Conservation (phyloP, 2,888 invertebrate genomes). For the Falcaria lacertinaria region DNA sequence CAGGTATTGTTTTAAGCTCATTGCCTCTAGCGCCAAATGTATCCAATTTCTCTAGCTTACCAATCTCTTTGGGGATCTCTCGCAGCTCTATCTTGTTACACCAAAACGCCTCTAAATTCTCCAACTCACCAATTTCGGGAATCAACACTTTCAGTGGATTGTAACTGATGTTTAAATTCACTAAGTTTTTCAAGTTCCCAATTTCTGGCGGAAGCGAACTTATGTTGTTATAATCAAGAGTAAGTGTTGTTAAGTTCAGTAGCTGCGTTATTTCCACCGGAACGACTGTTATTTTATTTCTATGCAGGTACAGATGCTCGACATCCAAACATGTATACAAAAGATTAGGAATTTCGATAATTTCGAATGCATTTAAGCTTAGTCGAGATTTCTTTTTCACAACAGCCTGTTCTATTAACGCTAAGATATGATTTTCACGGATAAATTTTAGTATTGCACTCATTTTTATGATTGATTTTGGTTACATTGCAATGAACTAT, state of each 20-base stretch:
- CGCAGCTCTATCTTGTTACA: slow-evolving; percentile 80
- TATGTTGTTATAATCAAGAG: slow-evolving; percentile 83
- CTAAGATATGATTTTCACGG: slow-evolving; percentile 83
- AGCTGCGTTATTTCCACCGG: slow-evolving; percentile 72
- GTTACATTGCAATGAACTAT: slow-evolving; percentile 54
- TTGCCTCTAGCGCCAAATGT: slow-evolving; percentile 85
- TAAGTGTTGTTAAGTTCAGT: slow-evolving; percentile 79
- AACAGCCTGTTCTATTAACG: slow-evolving; percentile 83
- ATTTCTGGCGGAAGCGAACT: slow-evolving; percentile 80
- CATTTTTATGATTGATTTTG: slow-evolving; percentile 64
- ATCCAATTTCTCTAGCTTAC: slow-evolving; percentile 79
- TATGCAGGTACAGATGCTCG: slow-evolving; percentile 81
- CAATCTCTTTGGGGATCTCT: slow-evolving; percentile 81
- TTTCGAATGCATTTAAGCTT: slow-evolving; percentile 82
- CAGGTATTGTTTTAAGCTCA: slow-evolving; percentile 76
- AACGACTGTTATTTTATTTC: slow-evolving; percentile 79
- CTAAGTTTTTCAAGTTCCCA: slow-evolving; percentile 77
- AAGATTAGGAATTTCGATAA: slow-evolving; percentile 78
- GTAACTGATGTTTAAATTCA: slow-evolving; percentile 83
- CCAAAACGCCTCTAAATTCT: slow-evolving; percentile 83
- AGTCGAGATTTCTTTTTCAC: slow-evolving; percentile 79
- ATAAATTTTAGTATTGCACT: slow-evolving; percentile 84
- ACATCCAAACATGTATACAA: slow-evolving; percentile 79
- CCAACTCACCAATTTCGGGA: slow-evolving; percentile 80
- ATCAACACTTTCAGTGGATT: slow-evolving; percentile 81